Percentiles rank a stretch among this genome's conserved stretches.
These are phyloP conservation scores for Poecilia latipinna DNA, from an alignment of 2,113 vertebrate genomes.

Conservation along the genomic window DNA sequence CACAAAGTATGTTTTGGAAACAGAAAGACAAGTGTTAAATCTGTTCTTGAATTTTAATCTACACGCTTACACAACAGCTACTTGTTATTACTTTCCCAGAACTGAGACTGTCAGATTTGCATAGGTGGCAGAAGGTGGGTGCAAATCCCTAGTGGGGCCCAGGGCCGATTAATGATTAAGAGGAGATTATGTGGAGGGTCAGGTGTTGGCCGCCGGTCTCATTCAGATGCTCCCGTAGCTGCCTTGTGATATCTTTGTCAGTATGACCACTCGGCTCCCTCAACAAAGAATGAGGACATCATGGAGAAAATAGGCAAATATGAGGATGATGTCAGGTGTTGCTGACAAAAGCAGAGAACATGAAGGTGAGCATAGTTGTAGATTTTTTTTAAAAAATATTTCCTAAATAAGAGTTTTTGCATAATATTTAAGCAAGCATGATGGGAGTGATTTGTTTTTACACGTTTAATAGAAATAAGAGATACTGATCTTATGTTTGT, in stretches of 20 bases:
- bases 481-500: neutral
- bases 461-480: neutral
- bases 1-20: too few species aligned
- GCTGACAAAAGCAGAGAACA: constrained; percentile 11
- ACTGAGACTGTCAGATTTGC: constrained; percentile 63
- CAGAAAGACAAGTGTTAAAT: too few species aligned
- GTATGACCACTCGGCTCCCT: constrained; percentile 8
- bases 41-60: neutral
- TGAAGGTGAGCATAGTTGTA: constrained; percentile 25
- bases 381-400: neutral
- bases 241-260: constrained; percentile 38
- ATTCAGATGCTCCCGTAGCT: constrained; percentile 42
- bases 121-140: constrained; percentile 76
- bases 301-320: constrained; percentile 10
- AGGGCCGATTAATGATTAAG: constrained; percentile 81
- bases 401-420: neutral
- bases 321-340: constrained; percentile 11
- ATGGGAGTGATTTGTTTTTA: neutral
- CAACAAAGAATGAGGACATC: constrained; percentile 22
- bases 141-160: constrained; percentile 74
- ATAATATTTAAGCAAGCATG: neutral
- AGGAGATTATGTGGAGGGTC: constrained; percentile 77
- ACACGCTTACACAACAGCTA: constrained; percentile 11
- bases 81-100: constrained; percentile 40
- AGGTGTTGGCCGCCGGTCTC: constrained; percentile 55